phyloP scores from a whole-genome alignment of 2,797 vertebrate species.

The Pantherophis vulpinus region DNA sequence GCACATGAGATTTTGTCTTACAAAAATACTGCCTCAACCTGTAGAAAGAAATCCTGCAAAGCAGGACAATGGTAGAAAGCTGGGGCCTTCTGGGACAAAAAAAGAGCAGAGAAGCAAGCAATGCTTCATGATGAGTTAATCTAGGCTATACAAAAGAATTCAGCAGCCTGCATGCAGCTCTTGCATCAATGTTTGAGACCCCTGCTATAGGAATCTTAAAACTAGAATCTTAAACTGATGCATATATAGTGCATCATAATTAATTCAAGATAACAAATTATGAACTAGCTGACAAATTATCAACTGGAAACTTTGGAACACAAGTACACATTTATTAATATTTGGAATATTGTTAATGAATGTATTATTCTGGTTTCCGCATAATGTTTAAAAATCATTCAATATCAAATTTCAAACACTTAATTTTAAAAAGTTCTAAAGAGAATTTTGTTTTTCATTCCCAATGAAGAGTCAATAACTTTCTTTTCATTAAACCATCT shows the following conservation, averaged over 20 bases:
- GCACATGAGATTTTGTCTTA: neutral
- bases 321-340: conserved; percentile 44
- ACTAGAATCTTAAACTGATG: neutral
- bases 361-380: conserved; percentile 28
- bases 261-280: neutral
- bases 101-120: neutral
- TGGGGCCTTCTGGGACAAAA: neutral
- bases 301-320: conserved; percentile 4
- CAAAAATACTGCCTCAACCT: neutral
- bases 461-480: conserved; percentile 21
- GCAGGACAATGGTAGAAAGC: neutral
- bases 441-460: neutral
- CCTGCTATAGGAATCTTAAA: neutral
- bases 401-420: conserved; percentile 43
- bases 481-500: neutral
- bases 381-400: conserved; percentile 37
- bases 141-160: neutral
- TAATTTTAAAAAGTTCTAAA: conserved; percentile 32
- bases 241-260: neutral
- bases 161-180: neutral
- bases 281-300: conserved; percentile 2
- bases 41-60: neutral
- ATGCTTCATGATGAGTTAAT: neutral
- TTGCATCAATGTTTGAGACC: neutral
- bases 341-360: conserved; percentile 39